A percentile compares a stretch with the other conserved stretches of the same genome.
Evolutionary conservation across 2,888 invertebrate genomes (phyloP).

Genomic region (Odontomyia ornata): DNA sequence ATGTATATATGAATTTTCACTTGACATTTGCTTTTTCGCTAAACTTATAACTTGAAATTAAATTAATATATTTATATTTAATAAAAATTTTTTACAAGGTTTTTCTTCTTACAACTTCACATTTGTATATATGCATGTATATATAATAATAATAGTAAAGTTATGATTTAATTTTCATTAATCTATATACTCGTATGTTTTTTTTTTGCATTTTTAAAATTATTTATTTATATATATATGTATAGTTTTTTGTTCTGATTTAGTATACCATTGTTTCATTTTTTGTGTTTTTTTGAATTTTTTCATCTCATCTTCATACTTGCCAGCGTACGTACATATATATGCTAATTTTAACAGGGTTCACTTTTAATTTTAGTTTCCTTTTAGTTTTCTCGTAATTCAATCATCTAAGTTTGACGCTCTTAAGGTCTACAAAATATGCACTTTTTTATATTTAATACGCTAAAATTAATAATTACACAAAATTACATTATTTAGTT

Average conservation of each 20-base stretch:
- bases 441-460: slow-evolving; percentile 41
- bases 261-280: slow-evolving; percentile 46
- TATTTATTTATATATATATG: slow-evolving; percentile 21
- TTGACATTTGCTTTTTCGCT: background rate
- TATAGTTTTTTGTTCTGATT: slow-evolving; percentile 38
- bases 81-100: slow-evolving; percentile 38
- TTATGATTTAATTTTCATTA: slow-evolving; percentile 30
- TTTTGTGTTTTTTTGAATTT: slow-evolving; percentile 33
- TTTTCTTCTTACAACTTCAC: background rate
- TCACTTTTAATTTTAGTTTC: slow-evolving; percentile 5
- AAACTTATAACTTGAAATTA: slow-evolving; percentile 37
- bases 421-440: slow-evolving; percentile 37
- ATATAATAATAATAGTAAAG: slow-evolving; percentile 44
- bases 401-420: slow-evolving; percentile 24
- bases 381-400: slow-evolving; percentile 22
- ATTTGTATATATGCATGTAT: slow-evolving; percentile 32
- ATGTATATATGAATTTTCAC: background rate
- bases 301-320: slow-evolving; percentile 12
- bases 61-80: slow-evolving; percentile 40
- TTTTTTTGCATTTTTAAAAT: slow-evolving; percentile 17
- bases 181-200: slow-evolving; percentile 31
- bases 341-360: slow-evolving; percentile 35
- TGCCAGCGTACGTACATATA: background rate
- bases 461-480: slow-evolving; percentile 45
- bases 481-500: slow-evolving; percentile 42